Evolutionary conservation across 2,797 vertebrate genomes (phyloP).

Genomic region (Macropodus opercularis): DNA sequence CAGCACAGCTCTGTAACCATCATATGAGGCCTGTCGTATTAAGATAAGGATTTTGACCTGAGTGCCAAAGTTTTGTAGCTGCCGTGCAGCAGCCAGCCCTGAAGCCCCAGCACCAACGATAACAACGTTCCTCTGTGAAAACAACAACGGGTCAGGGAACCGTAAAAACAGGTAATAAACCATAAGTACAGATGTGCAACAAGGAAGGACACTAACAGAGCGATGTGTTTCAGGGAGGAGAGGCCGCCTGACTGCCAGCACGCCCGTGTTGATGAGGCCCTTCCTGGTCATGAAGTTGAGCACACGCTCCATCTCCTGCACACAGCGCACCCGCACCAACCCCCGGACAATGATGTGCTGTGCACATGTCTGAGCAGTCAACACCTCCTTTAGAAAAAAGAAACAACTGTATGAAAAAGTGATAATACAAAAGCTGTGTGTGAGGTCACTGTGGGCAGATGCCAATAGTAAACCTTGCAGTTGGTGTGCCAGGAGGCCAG

Average conservation of each 20-base stretch:
- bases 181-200: neutral
- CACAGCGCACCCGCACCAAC: conserved; percentile 88
- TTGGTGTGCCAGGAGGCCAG: conserved; percentile 92
- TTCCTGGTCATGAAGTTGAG: conserved; percentile 96
- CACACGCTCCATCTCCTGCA: conserved; percentile 93
- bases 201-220: conserved; percentile 78
- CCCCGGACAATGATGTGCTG: conserved; percentile 91
- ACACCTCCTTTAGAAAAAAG: conserved; percentile 85
- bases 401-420: neutral
- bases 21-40: neutral
- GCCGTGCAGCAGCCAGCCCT: conserved; percentile 94
- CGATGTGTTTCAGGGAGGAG: conserved; percentile 90
- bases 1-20: neutral
- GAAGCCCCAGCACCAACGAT: conserved; percentile 93
- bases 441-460: neutral
- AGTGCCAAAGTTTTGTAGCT: conserved; percentile 95
- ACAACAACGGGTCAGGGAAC: neutral
- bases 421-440: neutral
- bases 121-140: conserved; percentile 88
- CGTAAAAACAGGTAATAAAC: neutral
- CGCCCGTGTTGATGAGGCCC: conserved; percentile 96
- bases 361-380: conserved; percentile 89
- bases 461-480: conserved; percentile 85
- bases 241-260: conserved; percentile 84
- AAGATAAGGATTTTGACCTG: conserved; percentile 79